Evolutionary conservation across 2,113 vertebrate species (phyloP).

Genomic region (Cygnus atratus): DNA sequence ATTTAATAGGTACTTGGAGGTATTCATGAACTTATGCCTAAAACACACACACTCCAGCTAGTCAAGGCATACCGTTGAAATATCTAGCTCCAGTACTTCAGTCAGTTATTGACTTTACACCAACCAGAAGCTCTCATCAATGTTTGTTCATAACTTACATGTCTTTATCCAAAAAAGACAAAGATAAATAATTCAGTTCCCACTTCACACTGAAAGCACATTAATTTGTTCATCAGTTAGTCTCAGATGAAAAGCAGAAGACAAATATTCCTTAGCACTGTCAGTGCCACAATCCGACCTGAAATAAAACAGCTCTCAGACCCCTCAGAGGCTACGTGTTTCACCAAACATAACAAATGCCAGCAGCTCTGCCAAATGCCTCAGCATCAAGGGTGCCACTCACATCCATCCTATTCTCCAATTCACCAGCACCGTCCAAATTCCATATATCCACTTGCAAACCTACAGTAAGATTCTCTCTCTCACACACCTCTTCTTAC

Average conservation of each 20-base stretch:
- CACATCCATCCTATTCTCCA: background rate
- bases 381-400: background rate
- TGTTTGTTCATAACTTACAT: background rate
- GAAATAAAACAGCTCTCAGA: background rate
- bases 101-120: background rate
- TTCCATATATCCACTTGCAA: background rate
- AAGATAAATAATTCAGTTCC: background rate
- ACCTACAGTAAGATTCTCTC: background rate
- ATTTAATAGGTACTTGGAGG: background rate
- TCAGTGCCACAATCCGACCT: background rate
- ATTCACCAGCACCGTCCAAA: background rate
- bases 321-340: background rate
- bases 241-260: background rate
- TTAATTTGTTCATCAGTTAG: constrained; percentile 34
- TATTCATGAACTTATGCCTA: background rate
- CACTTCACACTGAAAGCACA: background rate
- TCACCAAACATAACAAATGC: background rate
- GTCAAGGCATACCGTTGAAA: background rate
- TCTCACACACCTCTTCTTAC: background rate
- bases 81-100: background rate
- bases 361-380: background rate
- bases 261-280: background rate
- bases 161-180: background rate
- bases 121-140: background rate
- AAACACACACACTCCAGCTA: background rate